Percentiles rank a stretch among this genome's conserved stretches.
Conservation (phyloP, 1,140 invertebrate species). For the Wasmannia auropunctata region DNA sequence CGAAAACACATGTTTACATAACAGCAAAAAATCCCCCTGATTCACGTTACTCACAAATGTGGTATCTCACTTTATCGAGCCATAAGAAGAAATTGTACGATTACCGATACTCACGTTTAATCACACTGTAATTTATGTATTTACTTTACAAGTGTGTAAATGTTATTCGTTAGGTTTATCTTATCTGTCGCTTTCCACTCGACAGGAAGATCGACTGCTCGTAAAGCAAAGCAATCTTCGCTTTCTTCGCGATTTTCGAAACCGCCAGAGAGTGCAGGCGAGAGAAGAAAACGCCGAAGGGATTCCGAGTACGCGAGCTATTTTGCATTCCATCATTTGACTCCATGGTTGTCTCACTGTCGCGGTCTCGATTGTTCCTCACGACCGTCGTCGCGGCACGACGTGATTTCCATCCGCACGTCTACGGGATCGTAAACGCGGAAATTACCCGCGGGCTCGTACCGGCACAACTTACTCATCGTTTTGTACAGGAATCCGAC, state of each 20-base stretch:
- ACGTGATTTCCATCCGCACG: neutral
- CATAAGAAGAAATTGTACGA: neutral
- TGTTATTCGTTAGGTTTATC: neutral
- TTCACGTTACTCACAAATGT: neutral
- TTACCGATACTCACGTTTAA: neutral
- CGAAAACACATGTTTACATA: neutral
- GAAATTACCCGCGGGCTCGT: neutral
- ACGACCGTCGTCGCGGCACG: neutral
- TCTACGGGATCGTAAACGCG: neutral
- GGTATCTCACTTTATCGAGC: neutral
- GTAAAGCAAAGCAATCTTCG: neutral
- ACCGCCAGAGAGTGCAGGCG: neutral
- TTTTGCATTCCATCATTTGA: neutral
- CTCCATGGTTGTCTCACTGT: neutral
- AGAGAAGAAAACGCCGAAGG: neutral
- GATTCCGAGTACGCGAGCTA: neutral
- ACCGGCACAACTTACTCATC: conserved; percentile 81
- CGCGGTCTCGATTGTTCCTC: neutral
- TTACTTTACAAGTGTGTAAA: neutral
- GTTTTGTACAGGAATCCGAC: conserved; percentile 85
- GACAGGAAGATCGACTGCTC: neutral
- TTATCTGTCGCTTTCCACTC: neutral
- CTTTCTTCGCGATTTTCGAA: neutral
- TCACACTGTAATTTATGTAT: neutral
- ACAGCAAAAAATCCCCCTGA: neutral